Conservation (phyloP, 2,113 vertebrate genomes). For the Neogobius melanostomus region DNA sequence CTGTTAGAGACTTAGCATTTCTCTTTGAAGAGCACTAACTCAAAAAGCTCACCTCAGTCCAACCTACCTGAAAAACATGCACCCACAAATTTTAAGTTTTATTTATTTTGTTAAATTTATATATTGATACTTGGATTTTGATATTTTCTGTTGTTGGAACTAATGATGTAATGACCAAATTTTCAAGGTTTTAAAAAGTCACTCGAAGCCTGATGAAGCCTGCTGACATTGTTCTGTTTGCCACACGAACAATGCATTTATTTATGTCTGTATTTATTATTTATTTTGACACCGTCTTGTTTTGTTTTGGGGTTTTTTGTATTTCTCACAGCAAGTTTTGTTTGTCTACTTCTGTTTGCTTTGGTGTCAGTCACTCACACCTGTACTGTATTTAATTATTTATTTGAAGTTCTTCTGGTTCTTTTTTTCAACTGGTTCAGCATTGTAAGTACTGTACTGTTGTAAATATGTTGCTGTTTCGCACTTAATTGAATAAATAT, state of each 20-base stretch:
- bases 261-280: slow-evolving; percentile 85
- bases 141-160: slow-evolving; percentile 31
- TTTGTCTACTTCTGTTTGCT: slow-evolving; percentile 52
- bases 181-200: slow-evolving; percentile 17
- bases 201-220: slow-evolving; percentile 41
- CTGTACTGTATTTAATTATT: slow-evolving; percentile 78
- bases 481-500: slow-evolving; percentile 84
- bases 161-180: slow-evolving; percentile 39
- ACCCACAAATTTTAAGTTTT: slow-evolving; percentile 50
- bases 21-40: slow-evolving; percentile 5
- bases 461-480: slow-evolving; percentile 80
- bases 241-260: slow-evolving; percentile 72
- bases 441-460: slow-evolving; percentile 65
- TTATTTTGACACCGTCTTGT: slow-evolving; percentile 75
- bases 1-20: slow-evolving; percentile 24
- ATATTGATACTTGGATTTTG: slow-evolving; percentile 46
- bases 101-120: slow-evolving; percentile 52
- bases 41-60: slow-evolving; percentile 51
- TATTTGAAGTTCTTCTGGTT: slow-evolving; percentile 74
- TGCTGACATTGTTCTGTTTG: slow-evolving; percentile 41
- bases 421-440: slow-evolving; percentile 60
- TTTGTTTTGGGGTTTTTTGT: slow-evolving; percentile 33
- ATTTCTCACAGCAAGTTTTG: slow-evolving; percentile 63
- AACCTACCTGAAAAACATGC: slow-evolving; percentile 69
- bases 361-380: slow-evolving; percentile 62